Base-by-base conservation (phyloP, 2,888 invertebrate species). In the Xanthia icteritia region DNA sequence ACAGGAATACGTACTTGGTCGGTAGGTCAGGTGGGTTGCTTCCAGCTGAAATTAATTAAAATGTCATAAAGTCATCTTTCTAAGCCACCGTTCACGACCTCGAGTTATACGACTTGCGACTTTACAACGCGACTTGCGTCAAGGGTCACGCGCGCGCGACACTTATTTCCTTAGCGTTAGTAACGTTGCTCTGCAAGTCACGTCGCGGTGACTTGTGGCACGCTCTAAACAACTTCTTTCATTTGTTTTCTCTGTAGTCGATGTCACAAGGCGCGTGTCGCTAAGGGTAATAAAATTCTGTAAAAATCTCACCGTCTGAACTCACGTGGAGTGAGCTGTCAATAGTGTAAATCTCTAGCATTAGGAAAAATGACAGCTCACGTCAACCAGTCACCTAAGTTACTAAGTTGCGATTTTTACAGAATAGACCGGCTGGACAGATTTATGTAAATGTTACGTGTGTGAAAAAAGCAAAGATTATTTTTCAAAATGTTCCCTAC, bases 21-120 rank as follows among this genome's bases (percentile, higher is more conserved):
- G n/a, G 5, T 2, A 79, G 0, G 0, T 65, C 45, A 54, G 88
- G 83, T 11, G 84, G 69, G 2, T 74, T 39, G 11, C 79, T 72
- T 58, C 86, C 88, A 60, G 27, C 88, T 88, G 85, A 77, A 88
- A 73, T 68, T 23, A 27, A 39, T 63, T 1, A 36, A 6, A 45
- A 3, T 36, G 31, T 36, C 20, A 23, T 69, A 64, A 17, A 70
- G 5, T 61, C 11, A 36, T 65, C 15, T 20, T 68, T 36, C 23
- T 31, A 23, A 66, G 6, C 13, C 8, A 15, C 6, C 2, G 31
- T 13, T 45, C 1, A 27, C 20, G 13, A 13, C 6, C 27, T 27
- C 13, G 6, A 45, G 13, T 20, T 8, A 45, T 8, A 20, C 66
- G 13, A 48, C 9, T 67, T 48, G 31, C 31, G 11, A 58, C 56